Evolutionary conservation across 2,113 vertebrate genomes (phyloP).

Genomic region (Spheniscus mendiculus): DNA sequence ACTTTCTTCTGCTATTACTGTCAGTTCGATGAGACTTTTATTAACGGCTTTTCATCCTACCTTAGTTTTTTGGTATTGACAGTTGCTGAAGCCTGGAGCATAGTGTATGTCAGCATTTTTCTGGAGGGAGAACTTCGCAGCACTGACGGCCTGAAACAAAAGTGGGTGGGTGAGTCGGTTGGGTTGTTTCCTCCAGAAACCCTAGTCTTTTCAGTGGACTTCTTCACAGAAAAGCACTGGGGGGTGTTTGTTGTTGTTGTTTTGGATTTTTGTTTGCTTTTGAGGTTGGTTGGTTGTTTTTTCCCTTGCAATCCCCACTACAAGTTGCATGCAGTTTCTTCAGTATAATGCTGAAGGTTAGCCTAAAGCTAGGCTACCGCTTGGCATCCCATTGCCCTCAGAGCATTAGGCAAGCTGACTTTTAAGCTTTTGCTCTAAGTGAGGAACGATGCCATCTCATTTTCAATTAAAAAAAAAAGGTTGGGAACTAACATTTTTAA

Average conservation of each 20-base stretch:
- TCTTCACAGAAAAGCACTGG: background rate
- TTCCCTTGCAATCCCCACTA: background rate
- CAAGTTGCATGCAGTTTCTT: background rate
- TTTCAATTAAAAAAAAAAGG: background rate
- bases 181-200: background rate
- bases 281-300: background rate
- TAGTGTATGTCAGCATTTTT: background rate
- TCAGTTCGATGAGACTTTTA: background rate
- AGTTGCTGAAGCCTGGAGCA: background rate
- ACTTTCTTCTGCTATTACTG: background rate
- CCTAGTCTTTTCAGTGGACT: background rate
- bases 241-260: background rate
- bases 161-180: background rate
- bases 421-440: background rate
- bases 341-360: background rate
- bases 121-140: background rate
- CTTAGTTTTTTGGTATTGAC: background rate
- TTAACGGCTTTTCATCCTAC: background rate
- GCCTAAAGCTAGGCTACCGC: background rate
- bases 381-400: background rate
- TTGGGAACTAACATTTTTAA: background rate
- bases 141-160: background rate
- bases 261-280: background rate
- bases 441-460: background rate
- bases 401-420: background rate